Conservation (phyloP, 1,140 invertebrate genomes). For the Ridgeia piscesae region DNA sequence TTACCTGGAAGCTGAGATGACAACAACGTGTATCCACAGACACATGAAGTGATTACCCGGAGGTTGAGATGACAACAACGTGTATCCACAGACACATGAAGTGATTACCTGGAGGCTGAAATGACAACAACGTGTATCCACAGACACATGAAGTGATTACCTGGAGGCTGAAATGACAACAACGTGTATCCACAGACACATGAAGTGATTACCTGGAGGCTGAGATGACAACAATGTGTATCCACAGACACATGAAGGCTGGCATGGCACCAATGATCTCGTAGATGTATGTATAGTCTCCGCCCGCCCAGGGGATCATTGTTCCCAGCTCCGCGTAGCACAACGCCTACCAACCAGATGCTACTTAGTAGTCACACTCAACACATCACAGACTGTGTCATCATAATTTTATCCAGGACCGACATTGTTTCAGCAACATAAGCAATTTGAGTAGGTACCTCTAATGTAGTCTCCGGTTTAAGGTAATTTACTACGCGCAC, state of each 20-base stretch:
- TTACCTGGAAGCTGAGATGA: conserved; percentile 10
- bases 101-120: too few species aligned
- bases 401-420: too few species aligned
- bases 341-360: conserved; percentile 40
- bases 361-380: not conserved
- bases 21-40: not conserved
- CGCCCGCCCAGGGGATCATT: conserved; percentile 18
- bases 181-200: not conserved
- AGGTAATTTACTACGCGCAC: too few species aligned
- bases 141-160: not conserved
- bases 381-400: not conserved
- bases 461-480: too few species aligned
- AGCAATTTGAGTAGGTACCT: too few species aligned
- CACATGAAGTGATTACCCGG: not conserved
- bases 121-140: not conserved
- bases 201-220: not conserved
- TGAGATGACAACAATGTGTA: conserved; percentile 21
- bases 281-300: conserved; percentile 26
- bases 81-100: conserved; percentile 19
- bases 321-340: conserved; percentile 47
- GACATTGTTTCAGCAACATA: too few species aligned
- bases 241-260: conserved; percentile 17
- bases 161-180: conserved; percentile 19
- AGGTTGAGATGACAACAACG: conserved; percentile 17
- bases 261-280: conserved; percentile 19